Conservation (phyloP, 2,797 vertebrate genomes). For the Adrianichthys oophorus region DNA sequence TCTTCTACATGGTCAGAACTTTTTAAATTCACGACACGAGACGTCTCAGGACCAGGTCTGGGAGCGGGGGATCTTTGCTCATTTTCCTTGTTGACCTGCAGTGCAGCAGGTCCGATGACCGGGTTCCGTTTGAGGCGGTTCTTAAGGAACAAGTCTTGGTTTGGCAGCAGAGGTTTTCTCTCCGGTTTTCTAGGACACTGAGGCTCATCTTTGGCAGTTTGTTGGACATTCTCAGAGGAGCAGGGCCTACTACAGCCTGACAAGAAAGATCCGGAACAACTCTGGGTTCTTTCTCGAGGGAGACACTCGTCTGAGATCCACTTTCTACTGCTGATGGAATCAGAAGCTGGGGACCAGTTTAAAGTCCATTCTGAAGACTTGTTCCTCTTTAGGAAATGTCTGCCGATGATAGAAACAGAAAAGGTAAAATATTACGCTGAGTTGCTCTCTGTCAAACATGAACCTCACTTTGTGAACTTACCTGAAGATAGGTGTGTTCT, state of each 20-base stretch:
- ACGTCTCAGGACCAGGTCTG: slow-evolving; percentile 54
- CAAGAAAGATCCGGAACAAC: slow-evolving; percentile 64
- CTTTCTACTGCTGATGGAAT: slow-evolving; percentile 59
- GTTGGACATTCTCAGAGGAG: slow-evolving; percentile 60
- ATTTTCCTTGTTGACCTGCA: slow-evolving; percentile 55
- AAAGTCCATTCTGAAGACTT: slow-evolving; percentile 70
- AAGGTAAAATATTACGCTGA: not conserved
- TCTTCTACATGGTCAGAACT: slow-evolving; percentile 48
- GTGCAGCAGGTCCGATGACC: slow-evolving; percentile 15
- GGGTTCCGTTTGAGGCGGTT: slow-evolving; percentile 48
- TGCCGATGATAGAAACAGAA: slow-evolving; percentile 58
- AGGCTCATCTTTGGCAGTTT: slow-evolving; percentile 35
- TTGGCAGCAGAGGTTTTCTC: slow-evolving; percentile 66
- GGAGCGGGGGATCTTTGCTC: slow-evolving; percentile 55
- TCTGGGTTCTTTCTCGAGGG: slow-evolving; percentile 66
- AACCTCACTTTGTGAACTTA: slow-evolving; percentile 30
- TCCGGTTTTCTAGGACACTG: slow-evolving; percentile 48
- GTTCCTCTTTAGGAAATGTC: slow-evolving; percentile 81
- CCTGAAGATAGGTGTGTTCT: slow-evolving; percentile 78
- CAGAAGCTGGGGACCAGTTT: slow-evolving; percentile 31
- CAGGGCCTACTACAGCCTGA: slow-evolving; percentile 44
- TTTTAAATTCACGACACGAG: slow-evolving; percentile 32
- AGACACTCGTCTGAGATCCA: slow-evolving; percentile 78
- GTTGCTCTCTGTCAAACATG: not conserved
- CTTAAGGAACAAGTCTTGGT: slow-evolving; percentile 62